Evolutionary conservation across 30 jellyfish, hydroid and myxozoan species (phyloP), one percentile per base, ranked within the genome.

Genomic region (Catostylus mosaicus): DNA sequence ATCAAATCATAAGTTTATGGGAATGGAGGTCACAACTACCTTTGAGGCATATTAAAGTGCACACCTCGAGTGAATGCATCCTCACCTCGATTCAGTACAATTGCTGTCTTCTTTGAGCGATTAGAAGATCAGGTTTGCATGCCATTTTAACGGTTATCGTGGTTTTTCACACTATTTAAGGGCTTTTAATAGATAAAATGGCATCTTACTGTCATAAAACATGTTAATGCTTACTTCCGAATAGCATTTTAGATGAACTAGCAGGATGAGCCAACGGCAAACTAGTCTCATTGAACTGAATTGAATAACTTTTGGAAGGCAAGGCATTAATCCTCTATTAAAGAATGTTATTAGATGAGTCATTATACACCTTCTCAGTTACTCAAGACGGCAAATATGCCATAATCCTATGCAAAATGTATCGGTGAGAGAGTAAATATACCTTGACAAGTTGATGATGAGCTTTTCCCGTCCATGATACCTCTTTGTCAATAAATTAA

Each of bases 281-380:
- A 14, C 22, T 16, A n/a, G 0, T 11, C n/a, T 12, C 61, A 33
- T 56, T 29, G 24, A 29, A 16, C 29, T 66, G 57, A 33, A 61
- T 61, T 61, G 74, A 61, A 0, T n/a, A n/a, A n/a, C n/a, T n/a
- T n/a, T n/a, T n/a, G n/a, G 46, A 61, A 34, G 27, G 46, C 36
- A 14, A 26, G 18, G 33, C 78, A 29, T 24, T 4, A 11, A 52
- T 14, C 67, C 67, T 16, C 30, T 52, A 24, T 6, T 52, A 11
- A 22, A 52, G 5, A n/a, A 14, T 52, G 23, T 16, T 8, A 52
- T 52, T 52, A 8, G 9, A 22, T 52, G 23, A 52, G 67, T 52
- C 67, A 52, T n/a, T 24, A 52, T 16, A 52, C 67, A 52, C 67
- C 9, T 52, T 52, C 67, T 52, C 67, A 52, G 67, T 52, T 52